Conservation (phyloP, 2,797 vertebrate genomes). For the Sebastes reedi region DNA sequence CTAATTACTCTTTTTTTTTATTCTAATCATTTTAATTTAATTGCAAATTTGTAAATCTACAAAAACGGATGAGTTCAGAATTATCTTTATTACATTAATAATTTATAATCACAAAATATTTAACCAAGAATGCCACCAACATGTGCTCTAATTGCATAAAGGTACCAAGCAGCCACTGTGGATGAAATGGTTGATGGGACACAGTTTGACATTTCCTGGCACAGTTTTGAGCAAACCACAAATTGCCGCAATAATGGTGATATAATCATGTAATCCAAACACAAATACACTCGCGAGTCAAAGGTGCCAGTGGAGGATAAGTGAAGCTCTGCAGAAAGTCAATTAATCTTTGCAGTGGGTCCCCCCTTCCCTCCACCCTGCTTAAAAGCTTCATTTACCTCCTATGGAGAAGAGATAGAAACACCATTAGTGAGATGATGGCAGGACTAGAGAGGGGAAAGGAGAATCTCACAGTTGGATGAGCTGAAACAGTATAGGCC, state of each 20-base stretch:
- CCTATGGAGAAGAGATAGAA: slow-evolving; percentile 96
- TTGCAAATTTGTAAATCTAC: neutral
- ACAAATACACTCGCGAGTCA: slow-evolving; percentile 76
- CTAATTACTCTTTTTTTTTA: neutral
- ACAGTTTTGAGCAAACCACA: slow-evolving; percentile 53
- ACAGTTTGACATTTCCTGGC: slow-evolving; percentile 67
- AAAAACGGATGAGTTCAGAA: neutral
- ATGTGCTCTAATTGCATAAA: slow-evolving; percentile 39
- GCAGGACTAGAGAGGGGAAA: slow-evolving; percentile 92
- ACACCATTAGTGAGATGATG: slow-evolving; percentile 95
- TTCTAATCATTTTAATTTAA: neutral
- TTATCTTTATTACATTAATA: neutral
- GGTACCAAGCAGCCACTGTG: slow-evolving; percentile 27
- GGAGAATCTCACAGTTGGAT: slow-evolving; percentile 95
- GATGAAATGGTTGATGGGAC: slow-evolving; percentile 47
- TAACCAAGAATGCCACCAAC: slow-evolving; percentile 5
- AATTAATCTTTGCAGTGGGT: slow-evolving; percentile 78
- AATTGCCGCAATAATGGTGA: slow-evolving; percentile 65
- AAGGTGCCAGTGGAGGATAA: slow-evolving; percentile 77
- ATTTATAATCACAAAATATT: slow-evolving; percentile 36
- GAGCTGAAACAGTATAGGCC: slow-evolving; percentile 91
- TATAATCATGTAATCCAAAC: slow-evolving; percentile 73
- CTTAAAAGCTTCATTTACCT: slow-evolving; percentile 96
- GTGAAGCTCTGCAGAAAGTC: slow-evolving; percentile 77
- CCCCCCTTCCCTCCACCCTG: slow-evolving; percentile 73